phyloP scores from a whole-genome alignment of 2,888 invertebrate genomes.

The Meloe dianella region DNA sequence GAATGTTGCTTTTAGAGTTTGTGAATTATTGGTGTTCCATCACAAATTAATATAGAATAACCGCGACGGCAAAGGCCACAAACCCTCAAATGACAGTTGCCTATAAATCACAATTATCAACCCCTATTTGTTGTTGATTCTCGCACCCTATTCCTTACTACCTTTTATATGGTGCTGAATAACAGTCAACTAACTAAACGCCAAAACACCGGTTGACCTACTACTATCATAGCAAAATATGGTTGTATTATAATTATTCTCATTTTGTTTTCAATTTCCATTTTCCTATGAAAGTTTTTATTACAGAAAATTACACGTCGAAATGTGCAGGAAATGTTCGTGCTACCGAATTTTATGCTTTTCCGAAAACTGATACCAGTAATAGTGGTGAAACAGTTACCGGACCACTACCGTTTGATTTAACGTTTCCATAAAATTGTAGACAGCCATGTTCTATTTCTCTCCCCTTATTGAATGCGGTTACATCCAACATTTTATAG shows the following conservation, averaged over 20 bases:
- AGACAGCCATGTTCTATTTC: conserved; percentile 20
- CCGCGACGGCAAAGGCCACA: conserved; percentile 41
- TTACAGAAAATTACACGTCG: not conserved
- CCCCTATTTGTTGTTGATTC: conserved; percentile 35
- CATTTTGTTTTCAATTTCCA: not conserved
- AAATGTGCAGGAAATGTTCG: not conserved
- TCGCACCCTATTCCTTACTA: not conserved
- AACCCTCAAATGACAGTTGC: conserved; percentile 45
- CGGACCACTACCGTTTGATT: conserved; percentile 21
- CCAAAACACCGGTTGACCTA: not conserved
- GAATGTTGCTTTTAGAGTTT: not conserved
- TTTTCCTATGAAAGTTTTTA: not conserved
- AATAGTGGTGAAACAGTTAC: conserved; percentile 11
- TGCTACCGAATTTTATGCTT: not conserved
- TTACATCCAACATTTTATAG: not conserved
- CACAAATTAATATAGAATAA: conserved; percentile 48
- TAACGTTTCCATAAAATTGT: conserved; percentile 24
- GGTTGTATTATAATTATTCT: not conserved
- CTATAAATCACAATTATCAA: conserved; percentile 53
- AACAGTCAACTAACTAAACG: no score
- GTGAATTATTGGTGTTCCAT: conserved; percentile 43
- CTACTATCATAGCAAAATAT: not conserved
- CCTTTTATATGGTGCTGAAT: not conserved
- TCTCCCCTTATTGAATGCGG: conserved; percentile 3
- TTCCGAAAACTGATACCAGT: not conserved